Conservation (phyloP, 2,797 vertebrate species). For the Galagoides demidoff region DNA sequence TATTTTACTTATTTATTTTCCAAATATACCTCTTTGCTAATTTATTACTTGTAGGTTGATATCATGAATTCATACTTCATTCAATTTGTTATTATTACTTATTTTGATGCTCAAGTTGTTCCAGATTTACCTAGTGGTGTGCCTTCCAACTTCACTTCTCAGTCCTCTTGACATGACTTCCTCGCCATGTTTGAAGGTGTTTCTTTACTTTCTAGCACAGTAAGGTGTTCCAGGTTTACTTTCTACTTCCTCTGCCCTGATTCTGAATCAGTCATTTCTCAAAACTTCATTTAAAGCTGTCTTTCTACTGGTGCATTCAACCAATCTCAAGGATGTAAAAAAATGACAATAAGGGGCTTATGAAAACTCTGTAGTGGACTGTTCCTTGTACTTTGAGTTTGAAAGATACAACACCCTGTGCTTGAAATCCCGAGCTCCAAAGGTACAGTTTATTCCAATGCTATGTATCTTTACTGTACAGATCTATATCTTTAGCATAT, state of each 20-base stretch:
- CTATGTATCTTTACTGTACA: neutral
- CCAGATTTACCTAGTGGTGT: neutral
- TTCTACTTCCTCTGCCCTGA: neutral
- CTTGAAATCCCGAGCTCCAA: constrained; percentile 38
- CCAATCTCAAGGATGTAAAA: neutral
- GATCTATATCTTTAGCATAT: neutral
- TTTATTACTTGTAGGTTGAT: neutral
- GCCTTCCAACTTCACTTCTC: neutral
- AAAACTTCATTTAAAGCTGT: neutral
- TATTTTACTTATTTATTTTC: neutral
- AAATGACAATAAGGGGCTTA: neutral
- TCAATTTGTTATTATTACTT: constrained; percentile 1
- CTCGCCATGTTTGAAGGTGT: neutral
- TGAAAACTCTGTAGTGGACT: neutral
- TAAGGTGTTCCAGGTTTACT: neutral
- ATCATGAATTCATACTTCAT: neutral
- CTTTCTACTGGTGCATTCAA: neutral
- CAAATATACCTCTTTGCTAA: neutral
- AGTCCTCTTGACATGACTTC: neutral
- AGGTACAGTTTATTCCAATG: neutral
- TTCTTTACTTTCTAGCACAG: neutral
- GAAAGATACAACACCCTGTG: neutral
- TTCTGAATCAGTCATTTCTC: neutral
- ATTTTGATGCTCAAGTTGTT: neutral
- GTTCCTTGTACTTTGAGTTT: constrained; percentile 23